Conservation (phyloP, 1,140 invertebrate species). For the Meloidogyne hapla region DNA sequence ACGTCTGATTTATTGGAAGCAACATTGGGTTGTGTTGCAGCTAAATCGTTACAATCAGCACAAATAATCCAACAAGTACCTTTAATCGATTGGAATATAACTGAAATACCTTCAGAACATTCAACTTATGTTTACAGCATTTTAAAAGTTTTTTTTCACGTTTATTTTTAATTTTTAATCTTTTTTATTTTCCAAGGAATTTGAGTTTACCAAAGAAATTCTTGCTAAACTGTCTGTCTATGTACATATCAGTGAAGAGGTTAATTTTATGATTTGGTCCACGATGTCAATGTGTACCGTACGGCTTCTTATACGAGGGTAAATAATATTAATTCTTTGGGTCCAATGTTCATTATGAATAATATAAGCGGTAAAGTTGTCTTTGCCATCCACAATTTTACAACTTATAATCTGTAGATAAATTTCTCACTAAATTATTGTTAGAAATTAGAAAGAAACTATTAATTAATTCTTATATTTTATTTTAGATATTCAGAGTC, state of each 20-base stretch:
- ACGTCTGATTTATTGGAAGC: slow-evolving; percentile 75
- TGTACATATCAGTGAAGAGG: slow-evolving; percentile 41
- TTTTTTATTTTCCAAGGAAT: slow-evolving; percentile 43
- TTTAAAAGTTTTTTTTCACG: slow-evolving; percentile 24
- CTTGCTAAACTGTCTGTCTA: slow-evolving; percentile 31
- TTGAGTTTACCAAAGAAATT: slow-evolving; percentile 37
- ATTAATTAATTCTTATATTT: background rate
- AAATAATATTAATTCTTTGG: slow-evolving; percentile 54
- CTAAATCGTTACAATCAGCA: slow-evolving; percentile 77
- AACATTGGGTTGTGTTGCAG: slow-evolving; percentile 80
- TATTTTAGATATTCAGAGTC: slow-evolving; percentile 66
- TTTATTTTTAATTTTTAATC: background rate
- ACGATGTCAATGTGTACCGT: slow-evolving; percentile 80
- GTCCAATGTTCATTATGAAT: background rate
- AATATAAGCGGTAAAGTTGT: too few relatives aligned
- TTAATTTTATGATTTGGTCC: slow-evolving; percentile 75
- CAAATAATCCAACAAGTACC: slow-evolving; percentile 77
- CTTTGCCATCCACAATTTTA: too few relatives aligned
- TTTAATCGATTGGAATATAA: slow-evolving; percentile 88
- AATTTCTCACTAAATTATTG: background rate
- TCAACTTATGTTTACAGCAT: slow-evolving; percentile 76
- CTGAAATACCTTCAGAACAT: slow-evolving; percentile 89
- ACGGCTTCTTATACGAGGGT: slow-evolving; percentile 87
- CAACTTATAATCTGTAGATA: too few relatives aligned
- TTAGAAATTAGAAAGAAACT: background rate